Evolutionary conservation across 2,888 invertebrate genomes (phyloP).

Genomic region (Tricholauxania praeusta): DNA sequence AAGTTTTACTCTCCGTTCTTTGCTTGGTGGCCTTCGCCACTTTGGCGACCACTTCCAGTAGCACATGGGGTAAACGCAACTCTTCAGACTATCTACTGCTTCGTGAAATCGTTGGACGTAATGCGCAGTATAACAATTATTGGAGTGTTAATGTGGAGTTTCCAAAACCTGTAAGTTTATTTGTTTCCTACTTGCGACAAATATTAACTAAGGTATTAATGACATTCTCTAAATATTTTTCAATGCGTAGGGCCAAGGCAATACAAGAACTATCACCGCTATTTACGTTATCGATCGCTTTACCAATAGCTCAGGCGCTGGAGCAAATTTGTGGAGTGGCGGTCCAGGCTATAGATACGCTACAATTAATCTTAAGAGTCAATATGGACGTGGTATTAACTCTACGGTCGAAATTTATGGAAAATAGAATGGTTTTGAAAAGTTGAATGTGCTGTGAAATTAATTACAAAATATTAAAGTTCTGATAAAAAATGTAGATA

Average conservation of each 20-base stretch:
- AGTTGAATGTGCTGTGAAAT: no score
- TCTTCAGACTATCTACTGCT: constrained; percentile 33
- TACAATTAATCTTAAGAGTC: constrained; percentile 50
- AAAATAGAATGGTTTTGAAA: constrained; percentile 14
- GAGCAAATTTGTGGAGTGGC: constrained; percentile 50
- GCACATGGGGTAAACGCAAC: constrained; percentile 43
- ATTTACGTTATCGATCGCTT: constrained; percentile 55
- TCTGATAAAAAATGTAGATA: no score
- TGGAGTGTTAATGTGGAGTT: constrained; percentile 40
- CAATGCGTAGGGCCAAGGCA: constrained; percentile 32
- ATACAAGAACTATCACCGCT: constrained; percentile 45
- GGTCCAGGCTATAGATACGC: constrained; percentile 49
- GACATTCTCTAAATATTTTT: neutral
- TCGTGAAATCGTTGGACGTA: constrained; percentile 42
- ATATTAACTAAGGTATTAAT: neutral
- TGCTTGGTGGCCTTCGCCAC: constrained; percentile 39
- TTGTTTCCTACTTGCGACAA: neutral
- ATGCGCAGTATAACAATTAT: constrained; percentile 36
- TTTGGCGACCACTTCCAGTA: constrained; percentile 35
- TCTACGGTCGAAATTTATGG: constrained; percentile 56
- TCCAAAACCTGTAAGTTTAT: constrained; percentile 46
- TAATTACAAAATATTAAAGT: no score
- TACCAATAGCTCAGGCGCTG: constrained; percentile 55
- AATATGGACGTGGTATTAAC: constrained; percentile 50
- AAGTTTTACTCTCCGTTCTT: neutral